A percentile compares a stretch with the other conserved stretches of the same genome.
phyloP scores from a whole-genome alignment of 2,113 vertebrate genomes.

The Myrmophylax atrothorax region DNA sequence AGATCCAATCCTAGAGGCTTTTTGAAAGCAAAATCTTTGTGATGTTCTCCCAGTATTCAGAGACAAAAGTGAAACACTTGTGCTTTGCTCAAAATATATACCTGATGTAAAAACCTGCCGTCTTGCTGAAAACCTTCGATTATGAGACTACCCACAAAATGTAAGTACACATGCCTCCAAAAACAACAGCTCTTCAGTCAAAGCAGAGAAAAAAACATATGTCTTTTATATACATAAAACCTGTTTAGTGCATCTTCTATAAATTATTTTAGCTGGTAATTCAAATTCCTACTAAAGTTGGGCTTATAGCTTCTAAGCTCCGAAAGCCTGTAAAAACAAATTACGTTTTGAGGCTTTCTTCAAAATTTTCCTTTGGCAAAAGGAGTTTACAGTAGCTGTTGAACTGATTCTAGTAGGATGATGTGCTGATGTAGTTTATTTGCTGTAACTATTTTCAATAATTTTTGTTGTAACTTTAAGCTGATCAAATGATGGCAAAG shows the following conservation, averaged over 20 bases:
- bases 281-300: not conserved
- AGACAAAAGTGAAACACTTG: not conserved
- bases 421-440: not conserved
- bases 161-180: not conserved
- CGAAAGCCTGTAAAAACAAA: not conserved
- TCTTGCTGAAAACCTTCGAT: not conserved
- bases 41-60: not conserved
- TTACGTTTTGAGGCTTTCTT: not conserved
- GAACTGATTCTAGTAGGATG: not conserved
- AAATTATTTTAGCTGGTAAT: conserved; percentile 16
- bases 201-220: not conserved
- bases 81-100: not conserved
- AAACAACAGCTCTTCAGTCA: not conserved
- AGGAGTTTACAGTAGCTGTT: not conserved
- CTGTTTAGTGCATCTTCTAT: not conserved
- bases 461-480: not conserved
- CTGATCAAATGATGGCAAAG: not conserved
- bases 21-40: not conserved
- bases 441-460: not conserved
- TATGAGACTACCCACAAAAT: not conserved
- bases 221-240: not conserved
- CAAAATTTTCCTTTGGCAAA: not conserved
- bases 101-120: not conserved
- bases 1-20: not conserved
- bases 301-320: not conserved